These are phyloP conservation scores for Tricholaema leucomelas DNA, from an alignment of 2,113 vertebrate genomes.

Conservation along the genomic window DNA sequence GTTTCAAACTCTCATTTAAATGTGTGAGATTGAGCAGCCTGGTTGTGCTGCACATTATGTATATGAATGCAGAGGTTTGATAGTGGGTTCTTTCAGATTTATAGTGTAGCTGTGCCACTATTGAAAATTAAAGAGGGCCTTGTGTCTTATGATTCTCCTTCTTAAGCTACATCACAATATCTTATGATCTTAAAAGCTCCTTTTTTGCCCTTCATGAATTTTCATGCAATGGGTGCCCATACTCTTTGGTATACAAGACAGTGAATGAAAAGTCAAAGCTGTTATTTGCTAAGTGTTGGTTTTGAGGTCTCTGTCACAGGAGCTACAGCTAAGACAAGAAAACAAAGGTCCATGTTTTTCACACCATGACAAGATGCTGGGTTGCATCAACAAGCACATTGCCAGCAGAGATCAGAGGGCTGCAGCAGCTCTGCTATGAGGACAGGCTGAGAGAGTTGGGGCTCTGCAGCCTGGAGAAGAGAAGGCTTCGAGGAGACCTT, in stretches of 20 bases:
- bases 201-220: not conserved
- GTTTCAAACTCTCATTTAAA: not conserved
- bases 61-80: not conserved
- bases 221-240: not conserved
- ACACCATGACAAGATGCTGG: not conserved
- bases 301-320: not conserved
- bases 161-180: not conserved
- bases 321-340: not conserved
- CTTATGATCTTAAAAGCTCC: not conserved
- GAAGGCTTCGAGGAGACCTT: too few relatives aligned
- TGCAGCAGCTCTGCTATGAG: too few relatives aligned
- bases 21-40: not conserved
- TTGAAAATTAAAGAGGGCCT: not conserved
- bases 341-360: not conserved
- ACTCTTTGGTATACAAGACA: not conserved
- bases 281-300: not conserved
- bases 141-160: not conserved
- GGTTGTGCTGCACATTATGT: not conserved
- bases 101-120: not conserved
- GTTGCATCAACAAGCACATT: too few relatives aligned
- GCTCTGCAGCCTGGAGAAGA: too few relatives aligned
- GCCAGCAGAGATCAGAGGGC: too few relatives aligned
- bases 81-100: not conserved
- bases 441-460: too few relatives aligned
- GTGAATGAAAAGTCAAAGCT: not conserved